These are phyloP conservation scores for Sardinella longiceps DNA, from an alignment of 2,797 vertebrate genomes.

Conservation along the genomic window DNA sequence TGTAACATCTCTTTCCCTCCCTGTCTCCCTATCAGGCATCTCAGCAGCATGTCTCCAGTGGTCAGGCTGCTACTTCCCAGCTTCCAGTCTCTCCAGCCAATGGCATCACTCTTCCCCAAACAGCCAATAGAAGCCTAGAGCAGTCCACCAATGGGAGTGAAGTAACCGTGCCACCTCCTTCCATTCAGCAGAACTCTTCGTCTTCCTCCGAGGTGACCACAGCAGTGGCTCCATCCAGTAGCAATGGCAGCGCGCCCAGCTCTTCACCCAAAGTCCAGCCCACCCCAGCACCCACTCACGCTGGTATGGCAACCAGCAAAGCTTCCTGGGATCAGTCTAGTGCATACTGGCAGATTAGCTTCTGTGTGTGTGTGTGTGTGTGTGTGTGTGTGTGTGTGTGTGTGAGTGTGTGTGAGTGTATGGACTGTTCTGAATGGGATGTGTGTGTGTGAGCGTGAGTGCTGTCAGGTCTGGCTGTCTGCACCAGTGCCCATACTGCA, in stretches of 20 bases:
- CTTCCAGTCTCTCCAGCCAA: slow-evolving; percentile 48
- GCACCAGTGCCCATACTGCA: neutral
- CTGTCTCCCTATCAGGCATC: neutral
- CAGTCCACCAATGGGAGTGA: slow-evolving; percentile 58
- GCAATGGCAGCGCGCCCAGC: slow-evolving; percentile 66
- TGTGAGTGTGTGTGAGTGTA: slow-evolving; percentile 49
- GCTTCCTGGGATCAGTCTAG: neutral
- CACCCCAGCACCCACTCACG: slow-evolving; percentile 56
- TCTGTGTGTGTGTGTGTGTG: neutral
- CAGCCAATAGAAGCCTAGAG: slow-evolving; percentile 62
- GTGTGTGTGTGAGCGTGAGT: neutral
- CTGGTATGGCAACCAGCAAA: slow-evolving; percentile 62
- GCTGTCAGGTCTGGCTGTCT: neutral
- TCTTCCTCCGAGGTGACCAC: slow-evolving; percentile 44
- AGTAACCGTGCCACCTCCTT: slow-evolving; percentile 11
- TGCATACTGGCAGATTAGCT: neutral
- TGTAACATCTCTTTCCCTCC: neutral
- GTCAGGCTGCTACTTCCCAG: neutral
- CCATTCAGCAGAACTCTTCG: slow-evolving; percentile 54
- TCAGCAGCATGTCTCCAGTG: neutral
- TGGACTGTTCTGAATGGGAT: neutral
- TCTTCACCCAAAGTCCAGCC: slow-evolving; percentile 61
- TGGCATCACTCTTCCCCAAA: slow-evolving; percentile 55
- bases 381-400: slow-evolving; percentile 13
- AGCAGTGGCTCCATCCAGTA: slow-evolving; percentile 59